A percentile compares a stretch with the other conserved stretches of the same genome.
phyloP scores from a whole-genome alignment of 2,797 vertebrate genomes.

The Prionace glauca region DNA sequence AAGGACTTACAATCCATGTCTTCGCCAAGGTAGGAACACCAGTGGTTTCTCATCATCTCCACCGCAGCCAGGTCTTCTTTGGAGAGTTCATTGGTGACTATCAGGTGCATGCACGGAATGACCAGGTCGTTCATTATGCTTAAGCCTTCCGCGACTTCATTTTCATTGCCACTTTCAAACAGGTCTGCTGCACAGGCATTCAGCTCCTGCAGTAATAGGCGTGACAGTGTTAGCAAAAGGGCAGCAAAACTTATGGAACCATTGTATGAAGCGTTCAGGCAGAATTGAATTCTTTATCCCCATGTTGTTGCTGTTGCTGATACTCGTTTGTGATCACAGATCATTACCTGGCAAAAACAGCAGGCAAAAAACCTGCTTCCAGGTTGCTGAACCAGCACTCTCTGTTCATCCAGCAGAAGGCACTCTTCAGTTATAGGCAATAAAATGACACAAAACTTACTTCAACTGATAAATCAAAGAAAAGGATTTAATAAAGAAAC shows the following conservation, averaged over 20 bases:
- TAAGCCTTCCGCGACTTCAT: slow-evolving; percentile 69
- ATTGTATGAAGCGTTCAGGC: background rate
- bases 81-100: slow-evolving; percentile 67
- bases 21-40: slow-evolving; percentile 86
- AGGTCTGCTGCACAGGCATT: slow-evolving; percentile 73
- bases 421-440: too few species aligned
- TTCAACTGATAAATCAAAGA: too few species aligned
- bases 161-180: slow-evolving; percentile 73
- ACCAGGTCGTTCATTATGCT: slow-evolving; percentile 79
- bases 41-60: slow-evolving; percentile 79
- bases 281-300: background rate
- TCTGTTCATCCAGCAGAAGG: too few species aligned
- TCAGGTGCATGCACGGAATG: slow-evolving; percentile 92
- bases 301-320: background rate
- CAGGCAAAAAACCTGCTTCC: background rate
- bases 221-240: background rate
- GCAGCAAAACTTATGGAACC: background rate
- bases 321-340: background rate
- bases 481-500: too few species aligned
- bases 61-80: slow-evolving; percentile 79
- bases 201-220: slow-evolving; percentile 61
- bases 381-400: too few species aligned
- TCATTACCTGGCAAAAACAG: background rate
- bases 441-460: too few species aligned
- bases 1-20: slow-evolving; percentile 76